Evolutionary conservation across 2,888 invertebrate genomes (phyloP), one percentile per base, ranked within the genome.

Genomic region (Stomorhina lunata): DNA sequence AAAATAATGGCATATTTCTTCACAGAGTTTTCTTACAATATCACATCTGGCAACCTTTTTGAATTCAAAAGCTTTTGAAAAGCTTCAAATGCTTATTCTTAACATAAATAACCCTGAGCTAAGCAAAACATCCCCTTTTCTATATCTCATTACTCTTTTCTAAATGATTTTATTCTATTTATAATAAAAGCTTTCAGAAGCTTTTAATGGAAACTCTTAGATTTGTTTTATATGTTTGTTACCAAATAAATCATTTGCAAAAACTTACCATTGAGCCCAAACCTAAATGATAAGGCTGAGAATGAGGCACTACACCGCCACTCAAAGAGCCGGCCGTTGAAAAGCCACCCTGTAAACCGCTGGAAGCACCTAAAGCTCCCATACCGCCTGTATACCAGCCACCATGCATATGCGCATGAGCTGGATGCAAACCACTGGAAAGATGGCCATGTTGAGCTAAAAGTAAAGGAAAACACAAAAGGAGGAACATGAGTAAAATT

Each of bases 211-310:
- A 48, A 40, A 2, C 7, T 17, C 10, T n/a, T 37, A n/a, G n/a
- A n/a, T n/a, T n/a, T n/a, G n/a, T n/a, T n/a, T n/a, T n/a, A n/a
- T n/a, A n/a, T n/a, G n/a, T 12, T 2, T 37, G 1, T 22, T 20
- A 1, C 4, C 10, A 20, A 20, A 53, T 20, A 4, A 25, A 65
- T 32, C 45, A 57, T n/a, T n/a, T n/a, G n/a, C n/a, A n/a, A n/a
- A n/a, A 81, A 89, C 93, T 92, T 89, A 94, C 94, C 94, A 94
- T 94, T 86, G 94, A 94, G 87, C 94, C 93, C 88, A 94, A 93
- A 90, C 94, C 94, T 90, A 94, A 93, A 87, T 94, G 94, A 88
- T 94, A 94, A 88, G 94, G 94, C 90, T 94, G 94, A 79, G 94
- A 93, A 89, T 94, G 93, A 88, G 94, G 93, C 79, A 93, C 93